Conservation (phyloP, 2,888 invertebrate genomes). For the Dolomedes plantarius region DNA sequence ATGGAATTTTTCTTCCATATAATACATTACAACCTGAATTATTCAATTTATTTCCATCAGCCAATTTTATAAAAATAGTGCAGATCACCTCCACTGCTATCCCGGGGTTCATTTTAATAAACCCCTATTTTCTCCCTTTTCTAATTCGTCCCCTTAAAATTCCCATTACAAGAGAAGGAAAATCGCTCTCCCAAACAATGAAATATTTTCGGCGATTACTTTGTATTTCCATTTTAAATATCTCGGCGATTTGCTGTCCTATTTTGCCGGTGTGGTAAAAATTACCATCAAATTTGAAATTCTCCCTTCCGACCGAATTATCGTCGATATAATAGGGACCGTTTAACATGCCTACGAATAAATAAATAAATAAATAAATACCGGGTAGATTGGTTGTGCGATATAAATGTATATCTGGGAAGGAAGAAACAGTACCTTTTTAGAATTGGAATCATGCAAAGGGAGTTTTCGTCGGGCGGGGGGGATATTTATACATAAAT, state of each 20-base stretch:
- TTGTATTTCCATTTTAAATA: constrained; percentile 48
- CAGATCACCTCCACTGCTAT: not conserved
- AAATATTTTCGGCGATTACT: constrained; percentile 49
- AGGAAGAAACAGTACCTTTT: constrained; percentile 42
- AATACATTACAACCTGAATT: not conserved
- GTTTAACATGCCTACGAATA: not conserved
- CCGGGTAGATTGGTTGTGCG: not conserved
- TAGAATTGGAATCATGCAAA: constrained; percentile 69
- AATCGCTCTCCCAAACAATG: constrained; percentile 26
- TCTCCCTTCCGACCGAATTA: constrained; percentile 31
- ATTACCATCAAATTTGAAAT: constrained; percentile 54
- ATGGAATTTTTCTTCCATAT: no score
- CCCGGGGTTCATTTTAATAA: not conserved
- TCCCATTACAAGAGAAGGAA: constrained; percentile 37
- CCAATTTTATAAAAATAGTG: not conserved
- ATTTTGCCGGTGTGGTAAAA: constrained; percentile 4
- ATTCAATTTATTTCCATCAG: not conserved
- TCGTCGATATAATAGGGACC: constrained; percentile 35
- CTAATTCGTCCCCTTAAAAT: constrained; percentile 17
- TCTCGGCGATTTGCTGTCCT: constrained; percentile 5
- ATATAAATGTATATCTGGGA: constrained; percentile 16
- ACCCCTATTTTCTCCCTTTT: not conserved
- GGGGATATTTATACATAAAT: constrained; percentile 69
- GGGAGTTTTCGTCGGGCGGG: constrained; percentile 15
- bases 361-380: constrained; percentile 21